Base-by-base conservation (phyloP, 2,113 vertebrate genomes). In the Vulpes vulpes region DNA sequence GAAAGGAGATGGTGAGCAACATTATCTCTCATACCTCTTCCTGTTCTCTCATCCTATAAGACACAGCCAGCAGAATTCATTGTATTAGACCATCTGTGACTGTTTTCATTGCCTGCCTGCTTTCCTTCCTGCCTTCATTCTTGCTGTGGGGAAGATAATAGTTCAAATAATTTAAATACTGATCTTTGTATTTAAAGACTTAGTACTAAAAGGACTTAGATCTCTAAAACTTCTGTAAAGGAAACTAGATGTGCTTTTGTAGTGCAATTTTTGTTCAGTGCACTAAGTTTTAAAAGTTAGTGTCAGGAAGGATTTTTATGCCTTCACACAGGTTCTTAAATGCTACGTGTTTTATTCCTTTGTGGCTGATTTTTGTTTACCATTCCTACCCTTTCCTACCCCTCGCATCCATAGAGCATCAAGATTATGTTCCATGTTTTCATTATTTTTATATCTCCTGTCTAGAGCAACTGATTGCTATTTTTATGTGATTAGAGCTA, bases 361-460 rank as follows among this genome's bases (percentile, higher is more conserved):
- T 76, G 43, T 38, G 38, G 22, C 32, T 60, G 16, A 67, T 74
- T 96, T 96, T 87, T 91, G 53, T 92, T 83, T 79, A 49, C 25
- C 11, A 6, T 51, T 55, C 35, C 15, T 30, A 69, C 1, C 3
- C 27, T 81, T 69, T 51, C 23, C 38, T 10, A 1, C n/a, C n/a
- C 12, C 20, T 65, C 1, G 43, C 2, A 73, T 67, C 19, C 14
- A 49, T 8, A 57, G 53, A 65, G 16, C 35, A 27, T 89, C 62
- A 65, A 74, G 59, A 23, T 57, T 57, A 79, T 76, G 11, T 71
- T 80, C 22, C 3, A 53, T 65, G 60, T 78, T 88, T 96, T 76
- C 71, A 81, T 64, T 94, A 73, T 88, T 97, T 96, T 96, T 93
- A 4, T 79, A 32, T 89, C 30, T 88, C 12, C 32, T 83, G n/a